Percentiles rank a stretch among this genome's conserved stretches.
Conservation (phyloP, 2,113 vertebrate genomes). For the Thomomys bottae region DNA sequence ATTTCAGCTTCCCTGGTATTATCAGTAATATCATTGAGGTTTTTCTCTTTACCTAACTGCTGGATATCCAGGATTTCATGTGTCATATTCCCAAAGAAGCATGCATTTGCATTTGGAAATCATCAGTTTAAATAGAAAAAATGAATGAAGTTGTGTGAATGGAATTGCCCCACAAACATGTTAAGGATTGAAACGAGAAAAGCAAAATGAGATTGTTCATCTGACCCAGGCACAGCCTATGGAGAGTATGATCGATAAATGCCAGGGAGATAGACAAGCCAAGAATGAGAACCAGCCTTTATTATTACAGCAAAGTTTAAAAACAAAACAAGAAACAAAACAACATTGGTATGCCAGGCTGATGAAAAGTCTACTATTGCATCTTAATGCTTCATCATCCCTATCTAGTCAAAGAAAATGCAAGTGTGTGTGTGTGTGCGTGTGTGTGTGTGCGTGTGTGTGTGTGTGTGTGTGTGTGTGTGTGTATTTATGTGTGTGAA, state of each 20-base stretch:
- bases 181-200: neutral
- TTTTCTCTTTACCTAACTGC: neutral
- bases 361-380: neutral
- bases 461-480: too few relatives aligned
- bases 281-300: neutral
- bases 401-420: neutral
- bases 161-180: neutral
- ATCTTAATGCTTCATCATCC: neutral
- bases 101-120: neutral
- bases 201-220: neutral
- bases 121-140: neutral
- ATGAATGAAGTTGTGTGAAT: neutral
- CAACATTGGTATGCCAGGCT: rapidly evolving
- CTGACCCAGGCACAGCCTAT: neutral
- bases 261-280: neutral
- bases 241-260: neutral
- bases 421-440: neutral
- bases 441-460: too few relatives aligned
- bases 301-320: neutral
- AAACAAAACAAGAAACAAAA: neutral
- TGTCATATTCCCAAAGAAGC: neutral
- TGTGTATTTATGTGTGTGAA: too few relatives aligned
- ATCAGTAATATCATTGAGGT: neutral
- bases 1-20: neutral
- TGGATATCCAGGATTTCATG: neutral